A percentile compares a stretch with the other conserved stretches of the same genome.
phyloP scores from a whole-genome alignment of 1,140 invertebrate genomes.

The Drosophila parabipectinata region DNA sequence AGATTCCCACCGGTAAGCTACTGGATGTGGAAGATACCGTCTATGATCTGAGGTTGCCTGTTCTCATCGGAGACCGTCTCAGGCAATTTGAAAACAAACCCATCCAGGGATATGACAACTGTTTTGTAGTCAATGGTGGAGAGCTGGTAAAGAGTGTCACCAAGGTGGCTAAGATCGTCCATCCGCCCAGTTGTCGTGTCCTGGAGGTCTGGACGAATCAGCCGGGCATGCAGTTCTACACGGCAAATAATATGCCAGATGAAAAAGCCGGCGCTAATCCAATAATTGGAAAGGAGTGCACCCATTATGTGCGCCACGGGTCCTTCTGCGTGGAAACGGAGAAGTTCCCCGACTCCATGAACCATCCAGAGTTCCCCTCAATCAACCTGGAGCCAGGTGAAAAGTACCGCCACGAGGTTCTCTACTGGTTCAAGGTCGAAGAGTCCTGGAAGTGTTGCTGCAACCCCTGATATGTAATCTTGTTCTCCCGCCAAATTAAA shows the following conservation, averaged over 20 bases:
- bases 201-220: constrained; percentile 93
- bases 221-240: constrained; percentile 96
- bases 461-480: constrained; percentile 16
- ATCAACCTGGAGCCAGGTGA: constrained; percentile 87
- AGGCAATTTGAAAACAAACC: constrained; percentile 65
- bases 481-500: constrained; percentile 42
- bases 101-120: constrained; percentile 90
- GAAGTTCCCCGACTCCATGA: constrained; percentile 95
- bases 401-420: constrained; percentile 87
- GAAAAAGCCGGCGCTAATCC: constrained; percentile 71
- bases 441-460: constrained; percentile 84
- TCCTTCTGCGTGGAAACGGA: constrained; percentile 96
- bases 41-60: constrained; percentile 89
- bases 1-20: constrained; percentile 92
- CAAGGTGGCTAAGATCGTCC: constrained; percentile 85
- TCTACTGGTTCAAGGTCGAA: constrained; percentile 86
- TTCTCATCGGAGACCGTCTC: constrained; percentile 85
- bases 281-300: constrained; percentile 64
- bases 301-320: constrained; percentile 86
- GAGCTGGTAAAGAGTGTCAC: constrained; percentile 6
- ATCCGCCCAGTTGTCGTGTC: constrained; percentile 89
- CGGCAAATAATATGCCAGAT: constrained; percentile 90
- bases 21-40: constrained; percentile 87
- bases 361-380: constrained; percentile 85
- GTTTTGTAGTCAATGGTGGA: constrained; percentile 87